Base-by-base conservation (phyloP, 2,797 vertebrate genomes). In the Diceros bicornis region DNA sequence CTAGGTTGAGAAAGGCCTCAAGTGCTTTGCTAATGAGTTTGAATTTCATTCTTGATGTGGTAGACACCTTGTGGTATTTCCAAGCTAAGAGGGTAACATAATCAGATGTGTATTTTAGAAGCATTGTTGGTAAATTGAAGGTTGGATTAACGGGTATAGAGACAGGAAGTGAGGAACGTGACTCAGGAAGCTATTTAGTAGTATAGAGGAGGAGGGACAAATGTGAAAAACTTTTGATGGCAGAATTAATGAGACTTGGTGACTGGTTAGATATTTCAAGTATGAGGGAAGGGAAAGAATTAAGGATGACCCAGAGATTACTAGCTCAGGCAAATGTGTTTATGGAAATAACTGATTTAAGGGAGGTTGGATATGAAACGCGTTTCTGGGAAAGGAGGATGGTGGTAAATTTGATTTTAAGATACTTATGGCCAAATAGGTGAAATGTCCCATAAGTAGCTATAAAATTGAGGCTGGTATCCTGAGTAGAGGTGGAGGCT, bases 71-170 rank as follows among this genome's bases (percentile, higher is more conserved):
- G 18, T 61, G 29, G 41, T 21, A 32, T 68, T 87, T 89, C 75
- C 23, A 91, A 71, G 21, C 55, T 20, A 6, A 41, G 34, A 79
- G 6, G 69, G 4, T 79, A 78, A 41, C 34, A 27, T 62, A 79
- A 87, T 62, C 83, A 71, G 50, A 82, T 52, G 11, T 57, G 7
- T 62, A 32, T 95, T 88, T 92, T 92, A 83, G 41, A 77, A 92
- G 52, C 2, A 2, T 55, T 44, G 25, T 55, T 92, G 18, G 27
- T 82, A n/a, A n/a, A 61, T 25, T 66, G 37, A 57, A 87, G 13
- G 13, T 25, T 93, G 21, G 44, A 68, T 55, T 83, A 64, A 85
- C 57, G 85, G 7, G 1, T 90, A 2, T 69, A 87, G 82, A 77
- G 72, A 27, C 10, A 41, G n/a, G 72, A 52, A 87, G 32, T 12